phyloP scores from a whole-genome alignment of 2,797 vertebrate species.

The Clarias platycephalus region DNA sequence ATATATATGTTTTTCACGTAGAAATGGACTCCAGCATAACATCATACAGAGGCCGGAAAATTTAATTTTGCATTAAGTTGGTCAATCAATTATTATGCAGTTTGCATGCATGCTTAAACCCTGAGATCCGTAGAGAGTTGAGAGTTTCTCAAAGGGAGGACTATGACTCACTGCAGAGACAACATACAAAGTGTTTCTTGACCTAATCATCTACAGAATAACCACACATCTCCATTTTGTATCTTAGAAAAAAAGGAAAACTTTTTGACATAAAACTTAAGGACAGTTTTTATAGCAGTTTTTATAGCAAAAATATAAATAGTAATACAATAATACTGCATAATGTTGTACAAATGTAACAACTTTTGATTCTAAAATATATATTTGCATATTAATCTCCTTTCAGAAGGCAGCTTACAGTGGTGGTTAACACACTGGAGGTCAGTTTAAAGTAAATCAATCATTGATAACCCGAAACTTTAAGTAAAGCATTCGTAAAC shows the following conservation, averaged over 20 bases:
- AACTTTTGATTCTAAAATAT: too few species aligned
- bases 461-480: background rate
- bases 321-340: background rate
- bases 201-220: background rate
- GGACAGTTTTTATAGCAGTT: background rate
- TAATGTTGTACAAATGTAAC: background rate
- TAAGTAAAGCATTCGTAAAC: background rate
- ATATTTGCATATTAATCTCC: background rate
- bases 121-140: too few species aligned
- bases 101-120: too few species aligned
- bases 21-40: too few species aligned
- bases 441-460: background rate
- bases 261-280: background rate
- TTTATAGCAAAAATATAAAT: background rate
- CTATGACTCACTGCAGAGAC: background rate
- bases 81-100: too few species aligned
- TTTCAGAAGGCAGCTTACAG: background rate
- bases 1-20: too few species aligned
- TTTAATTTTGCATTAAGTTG: too few species aligned
- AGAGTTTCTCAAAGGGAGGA: slow-evolving; percentile 5
- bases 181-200: background rate
- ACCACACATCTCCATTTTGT: background rate
- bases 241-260: background rate
- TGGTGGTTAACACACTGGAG: background rate
- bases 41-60: too few species aligned